Evolutionary conservation across 2,113 vertebrate genomes (phyloP).

Genomic region (Dicrurus megarhynchus): DNA sequence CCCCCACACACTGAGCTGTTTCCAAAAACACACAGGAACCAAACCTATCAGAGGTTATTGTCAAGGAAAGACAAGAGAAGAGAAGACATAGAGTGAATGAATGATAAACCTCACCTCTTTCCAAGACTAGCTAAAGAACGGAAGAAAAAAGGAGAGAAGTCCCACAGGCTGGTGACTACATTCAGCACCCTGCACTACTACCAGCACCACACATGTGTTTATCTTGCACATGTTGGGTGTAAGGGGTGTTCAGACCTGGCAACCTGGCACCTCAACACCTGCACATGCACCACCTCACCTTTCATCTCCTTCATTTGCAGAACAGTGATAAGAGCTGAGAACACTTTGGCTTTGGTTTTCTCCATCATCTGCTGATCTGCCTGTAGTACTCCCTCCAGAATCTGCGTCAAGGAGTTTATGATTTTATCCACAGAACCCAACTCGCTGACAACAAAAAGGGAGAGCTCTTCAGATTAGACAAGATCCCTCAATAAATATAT

Average conservation of each 20-base stretch:
- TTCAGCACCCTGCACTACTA: not conserved
- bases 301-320: conserved; percentile 91
- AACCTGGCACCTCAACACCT: not conserved
- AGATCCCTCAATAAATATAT: not conserved
- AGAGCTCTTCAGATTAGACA: conserved; percentile 43
- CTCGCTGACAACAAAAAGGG: conserved; percentile 74
- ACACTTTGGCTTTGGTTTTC: conserved; percentile 92
- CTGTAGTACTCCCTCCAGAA: conserved; percentile 91
- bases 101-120: not conserved
- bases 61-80: not conserved
- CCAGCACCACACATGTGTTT: not conserved
- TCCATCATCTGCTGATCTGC: conserved; percentile 92
- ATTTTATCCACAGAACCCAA: conserved; percentile 86
- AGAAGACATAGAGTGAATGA: not conserved
- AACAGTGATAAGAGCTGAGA: conserved; percentile 90
- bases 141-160: not conserved
- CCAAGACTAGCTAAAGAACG: not conserved
- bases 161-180: not conserved
- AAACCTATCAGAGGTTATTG: not conserved
- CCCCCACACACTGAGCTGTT: not conserved
- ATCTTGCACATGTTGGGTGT: not conserved
- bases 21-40: not conserved
- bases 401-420: conserved; percentile 85
- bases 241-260: not conserved
- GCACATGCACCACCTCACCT: conserved; percentile 71